Evolutionary conservation across 2,113 vertebrate species (phyloP).

Genomic region (Sapayoa aenigma): DNA sequence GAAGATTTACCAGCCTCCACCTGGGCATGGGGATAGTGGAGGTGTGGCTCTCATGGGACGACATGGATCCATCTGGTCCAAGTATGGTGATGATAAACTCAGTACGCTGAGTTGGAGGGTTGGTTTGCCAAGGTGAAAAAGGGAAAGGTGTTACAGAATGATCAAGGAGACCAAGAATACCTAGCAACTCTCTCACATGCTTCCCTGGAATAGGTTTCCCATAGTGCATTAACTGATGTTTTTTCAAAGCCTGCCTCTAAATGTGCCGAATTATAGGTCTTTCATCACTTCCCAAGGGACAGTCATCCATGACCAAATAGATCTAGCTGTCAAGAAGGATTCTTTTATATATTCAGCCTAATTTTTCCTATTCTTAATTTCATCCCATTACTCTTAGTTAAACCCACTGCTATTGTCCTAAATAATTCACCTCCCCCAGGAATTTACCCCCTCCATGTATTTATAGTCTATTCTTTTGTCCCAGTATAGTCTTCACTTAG

Average conservation of each 20-base stretch:
- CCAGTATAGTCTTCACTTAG: slow-evolving; percentile 42
- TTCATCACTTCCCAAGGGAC: slow-evolving; percentile 24
- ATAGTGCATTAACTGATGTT: background rate
- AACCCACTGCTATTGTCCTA: slow-evolving; percentile 32
- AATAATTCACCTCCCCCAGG: slow-evolving; percentile 58
- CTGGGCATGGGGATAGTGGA: background rate
- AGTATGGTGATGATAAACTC: background rate
- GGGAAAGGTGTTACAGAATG: background rate
- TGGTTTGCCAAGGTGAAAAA: too few relatives aligned
- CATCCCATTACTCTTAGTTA: slow-evolving; percentile 46
- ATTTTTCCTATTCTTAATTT: slow-evolving; percentile 50
- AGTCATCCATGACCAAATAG: background rate
- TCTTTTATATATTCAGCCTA: slow-evolving; percentile 2
- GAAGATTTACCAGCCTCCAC: background rate
- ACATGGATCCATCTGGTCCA: background rate
- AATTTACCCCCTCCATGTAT: slow-evolving; percentile 28
- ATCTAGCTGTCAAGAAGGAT: slow-evolving; percentile 10
- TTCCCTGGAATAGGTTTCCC: background rate
- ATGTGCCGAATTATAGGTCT: background rate
- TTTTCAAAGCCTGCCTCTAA: background rate
- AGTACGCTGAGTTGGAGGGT: background rate
- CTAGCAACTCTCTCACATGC: background rate
- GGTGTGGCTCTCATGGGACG: accelerated
- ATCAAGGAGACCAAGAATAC: background rate
- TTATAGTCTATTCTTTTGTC: slow-evolving; percentile 46